Conservation (phyloP, 2,113 vertebrate genomes). For the Theristicus caerulescens region DNA sequence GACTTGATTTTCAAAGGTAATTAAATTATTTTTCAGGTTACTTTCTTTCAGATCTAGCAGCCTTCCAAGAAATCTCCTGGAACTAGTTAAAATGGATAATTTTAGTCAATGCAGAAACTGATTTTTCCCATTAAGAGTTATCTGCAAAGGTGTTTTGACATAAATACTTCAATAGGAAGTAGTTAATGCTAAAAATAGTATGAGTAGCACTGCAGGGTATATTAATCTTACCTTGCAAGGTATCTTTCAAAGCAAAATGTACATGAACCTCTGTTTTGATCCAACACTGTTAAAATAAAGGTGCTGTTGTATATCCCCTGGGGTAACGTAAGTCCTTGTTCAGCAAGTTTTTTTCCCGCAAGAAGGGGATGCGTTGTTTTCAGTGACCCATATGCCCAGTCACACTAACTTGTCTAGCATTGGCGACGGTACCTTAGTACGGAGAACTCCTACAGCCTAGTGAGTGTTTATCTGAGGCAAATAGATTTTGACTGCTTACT, state of each 20-base stretch:
- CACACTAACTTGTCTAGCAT: neutral
- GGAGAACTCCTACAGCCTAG: neutral
- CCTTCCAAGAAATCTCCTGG: neutral
- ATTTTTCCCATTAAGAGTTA: slow-evolving; percentile 20
- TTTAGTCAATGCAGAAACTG: neutral
- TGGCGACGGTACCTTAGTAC: neutral
- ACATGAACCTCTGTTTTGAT: neutral
- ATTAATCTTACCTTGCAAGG: slow-evolving; percentile 19
- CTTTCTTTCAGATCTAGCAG: neutral
- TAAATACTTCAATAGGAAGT: slow-evolving; percentile 55
- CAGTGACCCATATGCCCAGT: neutral
- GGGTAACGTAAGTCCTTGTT: neutral
- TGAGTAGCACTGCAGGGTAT: slow-evolving; percentile 30
- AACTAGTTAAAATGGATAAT: neutral
- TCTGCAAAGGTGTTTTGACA: slow-evolving; percentile 32
- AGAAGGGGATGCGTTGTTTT: neutral
- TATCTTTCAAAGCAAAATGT: slow-evolving; percentile 8
- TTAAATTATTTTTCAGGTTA: neutral
- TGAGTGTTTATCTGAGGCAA: slow-evolving; percentile 56
- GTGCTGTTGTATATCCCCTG: neutral
- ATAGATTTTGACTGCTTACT: slow-evolving; percentile 67
- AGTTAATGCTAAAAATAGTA: slow-evolving; percentile 20
- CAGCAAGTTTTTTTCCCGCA: neutral
- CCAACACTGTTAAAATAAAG: neutral
- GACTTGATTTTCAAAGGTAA: neutral